Conservation (phyloP, 2,888 invertebrate species). For the Agrotis clavis region DNA sequence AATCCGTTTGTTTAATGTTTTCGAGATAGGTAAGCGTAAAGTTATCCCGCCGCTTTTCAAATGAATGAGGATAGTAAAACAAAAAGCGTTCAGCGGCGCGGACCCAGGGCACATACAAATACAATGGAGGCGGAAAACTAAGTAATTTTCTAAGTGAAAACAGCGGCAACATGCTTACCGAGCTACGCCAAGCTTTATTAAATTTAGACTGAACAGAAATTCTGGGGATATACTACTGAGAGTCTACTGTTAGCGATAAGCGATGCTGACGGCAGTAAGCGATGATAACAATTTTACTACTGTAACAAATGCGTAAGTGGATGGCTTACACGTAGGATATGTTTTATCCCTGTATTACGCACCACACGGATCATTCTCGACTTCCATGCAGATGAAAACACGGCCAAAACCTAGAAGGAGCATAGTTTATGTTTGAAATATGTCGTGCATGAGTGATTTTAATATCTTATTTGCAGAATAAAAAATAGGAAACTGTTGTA, state of each 20-base stretch:
- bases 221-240: conserved; percentile 28
- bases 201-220: conserved; percentile 61
- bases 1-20: neutral
- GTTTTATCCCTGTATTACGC: too few species aligned
- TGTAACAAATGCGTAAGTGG: too few species aligned
- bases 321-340: too few species aligned
- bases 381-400: neutral
- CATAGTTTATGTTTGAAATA: too few species aligned
- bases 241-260: conserved; percentile 25
- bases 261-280: neutral
- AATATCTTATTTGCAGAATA: too few species aligned
- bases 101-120: conserved; percentile 40
- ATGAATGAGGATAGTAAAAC: conserved; percentile 30
- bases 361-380: too few species aligned
- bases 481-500: too few species aligned
- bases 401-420: too few species aligned
- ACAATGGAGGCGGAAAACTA: conserved; percentile 54
- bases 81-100: conserved; percentile 33
- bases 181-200: conserved; percentile 60
- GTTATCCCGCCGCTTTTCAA: conserved; percentile 16
- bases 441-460: too few species aligned
- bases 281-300: too few species aligned
- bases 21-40: conserved; percentile 8
- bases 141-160: conserved; percentile 65
- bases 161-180: conserved; percentile 47